Base-by-base conservation (phyloP, 2,888 invertebrate species). In the Cryptophagus acutangulus region DNA sequence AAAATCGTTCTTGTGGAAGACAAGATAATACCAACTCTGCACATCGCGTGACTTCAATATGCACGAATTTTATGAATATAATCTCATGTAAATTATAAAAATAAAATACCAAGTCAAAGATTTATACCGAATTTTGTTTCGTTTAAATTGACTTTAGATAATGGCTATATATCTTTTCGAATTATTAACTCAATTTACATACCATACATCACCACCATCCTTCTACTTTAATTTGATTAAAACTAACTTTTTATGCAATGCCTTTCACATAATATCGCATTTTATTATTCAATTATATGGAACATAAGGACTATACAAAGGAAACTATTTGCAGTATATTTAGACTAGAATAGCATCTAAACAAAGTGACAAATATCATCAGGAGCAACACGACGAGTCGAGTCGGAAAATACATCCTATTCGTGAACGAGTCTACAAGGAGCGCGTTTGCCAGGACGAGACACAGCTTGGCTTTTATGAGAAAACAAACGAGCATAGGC, bases 21-120 rank as follows among this genome's bases (percentile, higher is more conserved):
- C 52, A 52, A 48, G 59, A 59, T 59, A 59, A 58, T 56, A 51
- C 58, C 33, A 39, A 46, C 31, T 10, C 44, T 45, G 53, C 49
- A 50, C 48, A 47, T 58, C 46, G 58, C 57, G 58, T 58, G 58
- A 58, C 58, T 57, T 55, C 52, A 57, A 56, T 55, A 57, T 58
- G 55, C 57, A 57, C 52, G 51, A 48, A 43, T 46, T 54, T 55
- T 57, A 55, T 57, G 52, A 51, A 51, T 50, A 52, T 55, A 52
- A 51, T 46, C 49, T 35, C 49, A 41, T 51, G 51, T 51, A 49
- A 51, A 51, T 51, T 49, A 49, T 43, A 48, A 48, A 51, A 48
- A 48, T 43, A 41, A 28, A 37, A 30, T 18, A 25, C 36, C 15
- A 38, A n/a, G 26, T 26, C 26, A 26, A 6, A 14, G 46, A 51